Evolutionary conservation across 2,888 invertebrate species (phyloP).

Genomic region (Blastobasis adustella): DNA sequence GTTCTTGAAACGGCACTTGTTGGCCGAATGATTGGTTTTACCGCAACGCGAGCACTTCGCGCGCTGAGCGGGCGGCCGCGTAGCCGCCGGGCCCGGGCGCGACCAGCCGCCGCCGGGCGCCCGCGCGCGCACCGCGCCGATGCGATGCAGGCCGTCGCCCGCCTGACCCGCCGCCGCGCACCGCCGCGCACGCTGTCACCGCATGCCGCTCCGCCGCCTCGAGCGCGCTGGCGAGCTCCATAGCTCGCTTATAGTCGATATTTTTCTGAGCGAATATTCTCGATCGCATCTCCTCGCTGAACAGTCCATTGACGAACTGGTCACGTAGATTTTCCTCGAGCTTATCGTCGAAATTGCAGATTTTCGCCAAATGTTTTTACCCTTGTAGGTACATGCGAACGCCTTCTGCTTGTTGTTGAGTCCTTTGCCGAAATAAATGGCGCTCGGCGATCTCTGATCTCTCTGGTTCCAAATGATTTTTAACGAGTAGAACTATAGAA

Average conservation of each 20-base stretch:
- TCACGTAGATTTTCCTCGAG: conserved; percentile 13
- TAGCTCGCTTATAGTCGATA: conserved; percentile 14
- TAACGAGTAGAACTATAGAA: conserved; percentile 6
- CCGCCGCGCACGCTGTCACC: neutral
- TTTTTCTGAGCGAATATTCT: conserved; percentile 16
- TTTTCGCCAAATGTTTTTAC: conserved; percentile 14
- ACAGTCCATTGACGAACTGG: conserved; percentile 15
- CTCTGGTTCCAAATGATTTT: conserved; percentile 14
- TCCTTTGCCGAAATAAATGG: conserved; percentile 13
- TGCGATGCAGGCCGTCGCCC: neutral
- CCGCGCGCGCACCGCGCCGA: neutral
- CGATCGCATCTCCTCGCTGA: conserved; percentile 14
- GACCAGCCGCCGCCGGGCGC: neutral
- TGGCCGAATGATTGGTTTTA: neutral
- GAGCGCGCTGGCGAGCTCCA: conserved; percentile 18
- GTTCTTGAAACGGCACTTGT: neutral
- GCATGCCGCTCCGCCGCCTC: conserved; percentile 12
- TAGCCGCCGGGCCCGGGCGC: neutral
- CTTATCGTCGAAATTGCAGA: conserved; percentile 9
- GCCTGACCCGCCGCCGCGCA: no score
- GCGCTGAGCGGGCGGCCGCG: neutral
- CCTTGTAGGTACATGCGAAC: conserved; percentile 14
- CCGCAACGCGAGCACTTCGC: neutral
- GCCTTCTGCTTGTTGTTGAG: conserved; percentile 12
- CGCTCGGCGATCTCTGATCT: conserved; percentile 18